Conservation (phyloP, 2,888 invertebrate genomes). For the Patella ulyssiponensis region DNA sequence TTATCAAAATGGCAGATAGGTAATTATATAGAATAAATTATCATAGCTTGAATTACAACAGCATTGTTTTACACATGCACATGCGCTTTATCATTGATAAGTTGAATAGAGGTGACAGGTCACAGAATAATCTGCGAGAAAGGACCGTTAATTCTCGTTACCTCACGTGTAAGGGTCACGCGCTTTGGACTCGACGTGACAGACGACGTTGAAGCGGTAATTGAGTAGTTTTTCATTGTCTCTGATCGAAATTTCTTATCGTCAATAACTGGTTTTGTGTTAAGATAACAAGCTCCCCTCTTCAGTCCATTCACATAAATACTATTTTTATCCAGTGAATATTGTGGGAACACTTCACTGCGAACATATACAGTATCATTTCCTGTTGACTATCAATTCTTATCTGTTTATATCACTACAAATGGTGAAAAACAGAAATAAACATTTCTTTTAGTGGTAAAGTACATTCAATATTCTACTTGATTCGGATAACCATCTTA, state of each 20-base stretch:
- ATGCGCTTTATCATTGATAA: slow-evolving; percentile 5
- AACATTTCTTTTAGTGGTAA: no score
- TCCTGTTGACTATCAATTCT: no score
- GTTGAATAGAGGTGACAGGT: background rate
- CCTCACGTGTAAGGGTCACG: slow-evolving; percentile 3
- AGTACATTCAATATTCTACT: no score
- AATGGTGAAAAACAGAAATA: no score
- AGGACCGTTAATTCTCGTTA: background rate
- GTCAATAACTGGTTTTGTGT: background rate
- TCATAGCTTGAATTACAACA: background rate
- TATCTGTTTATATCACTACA: no score
- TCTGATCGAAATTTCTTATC: slow-evolving; percentile 6
- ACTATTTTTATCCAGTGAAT: no score
- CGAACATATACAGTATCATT: no score
- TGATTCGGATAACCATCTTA: no score
- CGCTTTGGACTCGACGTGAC: background rate
- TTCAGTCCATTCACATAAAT: background rate
- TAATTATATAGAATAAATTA: background rate
- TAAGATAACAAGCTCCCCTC: background rate
- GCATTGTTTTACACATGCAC: slow-evolving; percentile 7
- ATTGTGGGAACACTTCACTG: no score
- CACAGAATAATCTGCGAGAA: background rate
- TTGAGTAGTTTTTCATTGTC: background rate
- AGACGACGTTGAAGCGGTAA: background rate
- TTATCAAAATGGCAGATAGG: no score